A percentile compares a stretch with the other conserved stretches of the same genome.
These are phyloP conservation scores for Tryphoninae sp. DNA, from an alignment of 2,888 invertebrate species.

Conservation along the genomic window DNA sequence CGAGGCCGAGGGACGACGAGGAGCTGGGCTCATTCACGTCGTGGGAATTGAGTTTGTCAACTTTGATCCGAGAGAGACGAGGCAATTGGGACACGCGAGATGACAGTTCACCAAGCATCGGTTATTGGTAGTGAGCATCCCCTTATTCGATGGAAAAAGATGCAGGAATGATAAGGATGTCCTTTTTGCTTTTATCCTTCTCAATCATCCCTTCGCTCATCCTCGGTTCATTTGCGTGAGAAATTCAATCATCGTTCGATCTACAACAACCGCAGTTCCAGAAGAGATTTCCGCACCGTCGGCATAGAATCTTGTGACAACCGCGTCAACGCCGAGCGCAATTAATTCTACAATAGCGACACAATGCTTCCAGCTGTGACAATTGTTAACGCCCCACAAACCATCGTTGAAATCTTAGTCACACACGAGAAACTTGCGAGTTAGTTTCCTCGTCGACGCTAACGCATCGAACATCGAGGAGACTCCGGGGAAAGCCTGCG, in stretches of 20 bases:
- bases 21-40: constrained; percentile 23
- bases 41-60: constrained; percentile 75
- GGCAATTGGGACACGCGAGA: neutral
- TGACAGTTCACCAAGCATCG: neutral
- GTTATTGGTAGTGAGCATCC: neutral
- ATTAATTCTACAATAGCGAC: neutral
- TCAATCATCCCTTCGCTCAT: neutral
- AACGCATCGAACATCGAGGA: constrained; percentile 48
- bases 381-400: constrained; percentile 26
- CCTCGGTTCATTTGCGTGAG: neutral
- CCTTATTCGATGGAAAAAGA: neutral
- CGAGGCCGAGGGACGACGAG: constrained; percentile 16
- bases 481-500: constrained; percentile 16
- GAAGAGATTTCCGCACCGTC: neutral
- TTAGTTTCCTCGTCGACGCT: neutral
- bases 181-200: no score
- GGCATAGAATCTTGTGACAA: neutral
- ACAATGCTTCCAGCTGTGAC: constrained; percentile 10
- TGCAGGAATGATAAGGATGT: neutral
- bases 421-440: constrained; percentile 29
- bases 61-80: constrained; percentile 70
- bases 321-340: neutral
- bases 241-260: constrained; percentile 13
- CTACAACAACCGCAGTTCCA: neutral
- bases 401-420: constrained; percentile 6